phyloP scores from a whole-genome alignment of 30 jellyfish, hydroid and myxozoan genomes.

The Hydractinia symbiolongicarpus region DNA sequence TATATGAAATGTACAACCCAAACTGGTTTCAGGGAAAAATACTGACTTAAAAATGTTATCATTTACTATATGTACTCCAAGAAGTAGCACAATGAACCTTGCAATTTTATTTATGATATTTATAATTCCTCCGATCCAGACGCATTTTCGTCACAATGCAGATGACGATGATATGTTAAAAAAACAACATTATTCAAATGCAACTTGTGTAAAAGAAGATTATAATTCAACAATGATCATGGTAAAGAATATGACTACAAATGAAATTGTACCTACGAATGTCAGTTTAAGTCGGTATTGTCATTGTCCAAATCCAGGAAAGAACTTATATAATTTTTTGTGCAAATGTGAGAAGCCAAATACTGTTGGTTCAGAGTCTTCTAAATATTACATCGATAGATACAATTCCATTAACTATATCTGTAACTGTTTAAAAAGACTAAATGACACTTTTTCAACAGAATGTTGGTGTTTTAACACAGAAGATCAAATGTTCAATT shows the following conservation, averaged over 20 bases:
- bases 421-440: slow-evolving; percentile 3
- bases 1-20: too few species aligned
- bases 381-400: too few species aligned
- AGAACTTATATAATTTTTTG: not conserved
- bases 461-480: slow-evolving; percentile 6
- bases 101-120: not conserved
- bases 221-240: not conserved
- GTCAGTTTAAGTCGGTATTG: not conserved
- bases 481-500: slow-evolving; percentile 9
- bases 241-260: not conserved
- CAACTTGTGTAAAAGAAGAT: slow-evolving; percentile 7
- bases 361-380: not conserved
- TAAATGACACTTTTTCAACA: slow-evolving; percentile 10
- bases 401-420: not conserved
- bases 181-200: slow-evolving; percentile 2
- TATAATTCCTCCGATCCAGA: not conserved
- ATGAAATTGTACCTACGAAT: not conserved
- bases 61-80: too few species aligned
- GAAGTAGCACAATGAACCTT: not conserved
- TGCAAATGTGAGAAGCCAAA: not conserved
- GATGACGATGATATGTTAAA: not conserved
- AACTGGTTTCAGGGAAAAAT: too few species aligned
- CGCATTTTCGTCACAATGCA: slow-evolving; percentile 4
- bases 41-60: too few species aligned
- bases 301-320: slow-evolving; percentile 8